Conservation (phyloP, 2,113 vertebrate genomes). For the Pachycephala philippinensis region DNA sequence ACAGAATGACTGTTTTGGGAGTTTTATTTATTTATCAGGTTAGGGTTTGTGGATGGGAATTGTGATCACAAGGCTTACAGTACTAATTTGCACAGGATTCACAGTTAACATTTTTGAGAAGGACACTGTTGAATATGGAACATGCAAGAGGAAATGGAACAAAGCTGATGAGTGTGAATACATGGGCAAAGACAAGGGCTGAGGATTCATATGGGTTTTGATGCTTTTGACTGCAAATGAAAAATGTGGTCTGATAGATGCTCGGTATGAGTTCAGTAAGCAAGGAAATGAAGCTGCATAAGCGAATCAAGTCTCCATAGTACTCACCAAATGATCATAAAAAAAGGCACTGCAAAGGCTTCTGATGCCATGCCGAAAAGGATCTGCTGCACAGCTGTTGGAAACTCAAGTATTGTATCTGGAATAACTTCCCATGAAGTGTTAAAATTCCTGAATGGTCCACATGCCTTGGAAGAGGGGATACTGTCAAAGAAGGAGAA, state of each 20-base stretch:
- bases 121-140: background rate
- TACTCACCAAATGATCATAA: slow-evolving; percentile 88
- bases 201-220: background rate
- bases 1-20: background rate
- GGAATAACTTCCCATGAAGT: slow-evolving; percentile 86
- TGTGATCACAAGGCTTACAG: background rate
- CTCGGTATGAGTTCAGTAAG: background rate
- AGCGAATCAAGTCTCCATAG: background rate
- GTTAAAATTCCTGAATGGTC: slow-evolving; percentile 84
- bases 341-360: slow-evolving; percentile 89
- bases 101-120: background rate
- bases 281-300: background rate
- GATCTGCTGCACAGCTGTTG: slow-evolving; percentile 57
- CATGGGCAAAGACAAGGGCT: background rate
- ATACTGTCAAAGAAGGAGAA: slow-evolving; percentile 73
- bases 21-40: background rate
- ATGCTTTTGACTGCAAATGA: background rate
- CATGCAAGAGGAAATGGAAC: background rate
- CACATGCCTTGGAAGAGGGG: slow-evolving; percentile 85
- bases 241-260: background rate
- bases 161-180: background rate
- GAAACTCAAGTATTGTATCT: slow-evolving; percentile 64
- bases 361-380: slow-evolving; percentile 80
- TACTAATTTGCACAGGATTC: background rate
- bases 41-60: background rate